phyloP scores from a whole-genome alignment of 2,113 vertebrate genomes.

The Crotalus horridus region DNA sequence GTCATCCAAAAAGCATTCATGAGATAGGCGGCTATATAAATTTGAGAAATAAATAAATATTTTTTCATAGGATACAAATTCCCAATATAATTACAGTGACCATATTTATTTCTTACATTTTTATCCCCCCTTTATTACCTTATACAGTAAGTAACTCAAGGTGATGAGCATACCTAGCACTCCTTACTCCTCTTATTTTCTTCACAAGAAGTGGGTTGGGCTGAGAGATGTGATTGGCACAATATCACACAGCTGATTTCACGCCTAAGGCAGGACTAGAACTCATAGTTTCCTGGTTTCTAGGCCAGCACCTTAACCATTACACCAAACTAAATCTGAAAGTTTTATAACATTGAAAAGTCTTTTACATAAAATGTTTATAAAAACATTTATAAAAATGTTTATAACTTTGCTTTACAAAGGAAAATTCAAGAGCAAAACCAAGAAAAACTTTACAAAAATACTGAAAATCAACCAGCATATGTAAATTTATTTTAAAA shows the following conservation, averaged over 20 bases:
- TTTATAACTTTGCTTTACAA: not conserved
- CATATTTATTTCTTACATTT: not conserved
- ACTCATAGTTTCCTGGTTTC: not conserved
- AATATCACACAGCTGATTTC: not conserved
- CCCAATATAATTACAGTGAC: not conserved
- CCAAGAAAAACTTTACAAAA: not conserved
- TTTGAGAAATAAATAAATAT: not conserved
- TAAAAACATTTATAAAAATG: not conserved
- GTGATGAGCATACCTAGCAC: not conserved
- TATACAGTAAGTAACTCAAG: not conserved
- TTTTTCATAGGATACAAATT: not conserved
- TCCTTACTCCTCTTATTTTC: not conserved
- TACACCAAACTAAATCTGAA: not conserved
- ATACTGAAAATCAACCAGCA: not conserved
- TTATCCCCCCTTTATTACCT: not conserved
- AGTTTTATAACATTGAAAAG: not conserved
- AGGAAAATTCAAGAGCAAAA: not conserved
- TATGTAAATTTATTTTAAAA: not conserved
- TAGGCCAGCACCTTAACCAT: not conserved
- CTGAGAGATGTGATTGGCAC: not conserved
- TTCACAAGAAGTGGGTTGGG: not conserved
- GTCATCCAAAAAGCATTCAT: not conserved
- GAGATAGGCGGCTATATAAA: not conserved
- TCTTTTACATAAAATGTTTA: not conserved
- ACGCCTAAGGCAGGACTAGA: not conserved